Evolutionary conservation across 1,140 invertebrate genomes (phyloP).

Genomic region (Euura lappo): DNA sequence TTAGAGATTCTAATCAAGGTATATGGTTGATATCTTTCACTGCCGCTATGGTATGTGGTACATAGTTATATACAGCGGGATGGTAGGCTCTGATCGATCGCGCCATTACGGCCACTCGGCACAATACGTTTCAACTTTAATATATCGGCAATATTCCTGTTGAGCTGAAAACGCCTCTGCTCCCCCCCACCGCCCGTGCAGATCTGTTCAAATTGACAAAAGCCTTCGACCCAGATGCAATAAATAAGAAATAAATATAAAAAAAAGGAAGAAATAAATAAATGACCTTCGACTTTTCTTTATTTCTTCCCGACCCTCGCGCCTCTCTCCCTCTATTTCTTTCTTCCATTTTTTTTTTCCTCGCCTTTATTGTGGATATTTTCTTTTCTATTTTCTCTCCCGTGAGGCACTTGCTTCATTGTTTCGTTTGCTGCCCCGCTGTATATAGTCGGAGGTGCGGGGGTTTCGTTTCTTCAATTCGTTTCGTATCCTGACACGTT

Average conservation of each 20-base stretch:
- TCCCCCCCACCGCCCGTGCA: no score
- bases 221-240: background rate
- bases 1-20: no score
- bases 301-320: background rate
- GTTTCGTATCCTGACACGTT: no score
- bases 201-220: background rate
- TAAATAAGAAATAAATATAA: background rate
- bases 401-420: background rate
- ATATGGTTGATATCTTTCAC: no score
- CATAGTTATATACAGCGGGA: background rate
- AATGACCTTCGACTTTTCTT: constrained; percentile 30
- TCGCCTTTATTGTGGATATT: background rate
- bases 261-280: no score
- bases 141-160: constrained; percentile 2
- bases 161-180: background rate
- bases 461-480: no score
- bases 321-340: background rate
- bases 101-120: background rate
- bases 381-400: background rate
- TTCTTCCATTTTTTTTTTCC: background rate
- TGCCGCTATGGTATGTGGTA: no score
- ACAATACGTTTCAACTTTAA: constrained; percentile 7
- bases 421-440: no score
- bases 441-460: no score
- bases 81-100: constrained; percentile 1